Evolutionary conservation across 2,888 invertebrate species (phyloP).

Genomic region (Prenolepis imparis): DNA sequence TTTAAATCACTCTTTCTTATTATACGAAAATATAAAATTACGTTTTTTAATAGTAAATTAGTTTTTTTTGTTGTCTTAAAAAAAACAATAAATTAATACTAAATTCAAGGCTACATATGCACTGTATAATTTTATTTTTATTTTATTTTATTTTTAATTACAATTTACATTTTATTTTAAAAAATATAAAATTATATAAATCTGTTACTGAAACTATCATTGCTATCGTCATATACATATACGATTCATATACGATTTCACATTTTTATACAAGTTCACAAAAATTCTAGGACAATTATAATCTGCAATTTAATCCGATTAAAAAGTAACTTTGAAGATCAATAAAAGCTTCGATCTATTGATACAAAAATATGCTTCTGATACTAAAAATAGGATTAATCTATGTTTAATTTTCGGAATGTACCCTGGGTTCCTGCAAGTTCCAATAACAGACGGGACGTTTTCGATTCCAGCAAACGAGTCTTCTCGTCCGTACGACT

Average conservation of each 20-base stretch:
- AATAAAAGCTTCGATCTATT: background rate
- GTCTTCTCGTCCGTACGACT: constrained; percentile 81
- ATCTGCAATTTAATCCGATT: background rate
- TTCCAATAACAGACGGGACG: constrained; percentile 75
- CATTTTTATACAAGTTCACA: background rate
- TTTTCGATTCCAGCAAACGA: constrained; percentile 78
- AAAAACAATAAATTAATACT: background rate
- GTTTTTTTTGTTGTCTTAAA: background rate
- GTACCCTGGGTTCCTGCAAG: constrained; percentile 83
- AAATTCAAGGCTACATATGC: background rate
- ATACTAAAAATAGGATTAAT: constrained; percentile 67
- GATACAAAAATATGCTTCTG: background rate
- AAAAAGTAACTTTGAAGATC: background rate
- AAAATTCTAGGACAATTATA: background rate
- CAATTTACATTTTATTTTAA: background rate
- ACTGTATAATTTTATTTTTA: background rate
- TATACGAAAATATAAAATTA: background rate
- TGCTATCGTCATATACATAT: background rate
- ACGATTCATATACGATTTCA: background rate
- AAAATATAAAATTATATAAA: constrained; percentile 5
- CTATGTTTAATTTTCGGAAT: constrained; percentile 83
- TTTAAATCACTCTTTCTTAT: background rate
- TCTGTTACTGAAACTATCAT: background rate
- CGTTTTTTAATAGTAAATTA: background rate
- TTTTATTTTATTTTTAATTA: background rate